Conservation (phyloP, 2,113 vertebrate species). For the Neolamprologus falcicula region DNA sequence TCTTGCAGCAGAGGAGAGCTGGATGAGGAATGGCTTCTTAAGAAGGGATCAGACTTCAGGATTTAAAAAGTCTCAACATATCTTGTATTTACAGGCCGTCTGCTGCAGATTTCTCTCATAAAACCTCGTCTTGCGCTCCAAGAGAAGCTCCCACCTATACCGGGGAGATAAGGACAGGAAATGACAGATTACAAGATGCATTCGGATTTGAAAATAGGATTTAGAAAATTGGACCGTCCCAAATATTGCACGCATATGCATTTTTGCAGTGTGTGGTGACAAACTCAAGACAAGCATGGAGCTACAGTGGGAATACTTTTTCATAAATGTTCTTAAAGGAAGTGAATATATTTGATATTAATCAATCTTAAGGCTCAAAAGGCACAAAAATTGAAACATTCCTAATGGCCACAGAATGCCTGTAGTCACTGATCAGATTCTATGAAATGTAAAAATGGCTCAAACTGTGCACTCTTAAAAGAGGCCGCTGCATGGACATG, state of each 20-base stretch:
- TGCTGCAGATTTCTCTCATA: conserved; percentile 17
- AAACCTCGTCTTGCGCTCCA: conserved; percentile 26
- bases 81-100: conserved; percentile 49
- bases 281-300: neutral
- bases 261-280: neutral
- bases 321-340: neutral
- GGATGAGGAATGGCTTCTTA: conserved; percentile 32
- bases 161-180: conserved; percentile 38
- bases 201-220: conserved; percentile 55
- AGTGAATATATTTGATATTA: neutral
- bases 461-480: neutral
- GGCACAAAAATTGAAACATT: neutral
- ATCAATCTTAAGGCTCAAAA: neutral
- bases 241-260: conserved; percentile 30
- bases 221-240: conserved; percentile 46
- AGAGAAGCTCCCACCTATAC: conserved; percentile 15
- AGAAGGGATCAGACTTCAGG: conserved; percentile 44
- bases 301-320: neutral
- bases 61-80: conserved; percentile 44
- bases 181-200: conserved; percentile 54
- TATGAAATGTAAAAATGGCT: neutral
- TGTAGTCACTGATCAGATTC: neutral
- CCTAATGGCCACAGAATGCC: neutral
- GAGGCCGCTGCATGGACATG: neutral
- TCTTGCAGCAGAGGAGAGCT: conserved; percentile 2